Evolutionary conservation across 2,888 invertebrate species (phyloP).

Genomic region (Cheilosia grossa): DNA sequence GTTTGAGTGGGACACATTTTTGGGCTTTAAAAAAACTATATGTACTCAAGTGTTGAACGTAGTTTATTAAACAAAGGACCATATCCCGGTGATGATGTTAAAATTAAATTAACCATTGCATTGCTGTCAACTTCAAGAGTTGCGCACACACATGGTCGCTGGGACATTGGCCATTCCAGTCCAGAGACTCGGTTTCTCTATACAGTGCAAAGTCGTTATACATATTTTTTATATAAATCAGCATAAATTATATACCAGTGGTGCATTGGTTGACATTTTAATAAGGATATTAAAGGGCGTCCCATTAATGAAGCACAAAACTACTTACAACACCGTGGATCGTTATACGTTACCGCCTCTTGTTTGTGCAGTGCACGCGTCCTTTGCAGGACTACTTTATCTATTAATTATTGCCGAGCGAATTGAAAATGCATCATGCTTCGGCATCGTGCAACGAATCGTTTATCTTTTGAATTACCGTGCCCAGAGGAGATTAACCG

Average conservation of each 20-base stretch:
- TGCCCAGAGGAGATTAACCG: slow-evolving; percentile 45
- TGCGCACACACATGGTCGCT: background rate
- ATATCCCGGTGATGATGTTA: slow-evolving; percentile 1
- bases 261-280: slow-evolving; percentile 50
- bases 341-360: background rate
- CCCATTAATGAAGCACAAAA: slow-evolving; percentile 25
- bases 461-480: slow-evolving; percentile 65
- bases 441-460: slow-evolving; percentile 14
- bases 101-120: slow-evolving; percentile 20
- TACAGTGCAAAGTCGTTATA: no score
- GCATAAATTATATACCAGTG: slow-evolving; percentile 46
- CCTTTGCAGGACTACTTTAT: slow-evolving; percentile 34
- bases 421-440: slow-evolving; percentile 48
- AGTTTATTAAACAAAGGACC: background rate
- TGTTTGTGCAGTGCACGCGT: background rate
- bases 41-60: slow-evolving; percentile 2
- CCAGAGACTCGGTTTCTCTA: background rate
- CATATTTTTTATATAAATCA: slow-evolving; percentile 39
- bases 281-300: slow-evolving; percentile 58
- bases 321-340: background rate
- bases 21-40: background rate
- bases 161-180: background rate
- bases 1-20: background rate
- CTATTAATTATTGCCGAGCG: slow-evolving; percentile 51
- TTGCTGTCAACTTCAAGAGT: background rate